Conservation (phyloP, 2,888 invertebrate species). For the Erannis defoliaria region DNA sequence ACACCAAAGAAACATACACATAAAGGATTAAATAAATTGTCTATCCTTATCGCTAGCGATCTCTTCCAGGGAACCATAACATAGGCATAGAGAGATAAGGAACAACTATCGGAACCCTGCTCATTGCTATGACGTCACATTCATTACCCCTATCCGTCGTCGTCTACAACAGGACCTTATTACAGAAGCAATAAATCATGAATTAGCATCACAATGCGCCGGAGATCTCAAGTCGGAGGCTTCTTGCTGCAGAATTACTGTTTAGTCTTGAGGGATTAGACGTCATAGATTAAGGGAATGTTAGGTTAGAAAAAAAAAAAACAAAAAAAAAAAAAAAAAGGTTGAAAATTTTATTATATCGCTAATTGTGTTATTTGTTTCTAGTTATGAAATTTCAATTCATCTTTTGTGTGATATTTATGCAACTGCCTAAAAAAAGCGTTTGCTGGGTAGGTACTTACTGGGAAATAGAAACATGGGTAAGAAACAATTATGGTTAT, state of each 20-base stretch:
- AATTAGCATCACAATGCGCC: constrained; percentile 72
- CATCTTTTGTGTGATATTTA: no score
- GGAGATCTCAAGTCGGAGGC: constrained; percentile 62
- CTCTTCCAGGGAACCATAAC: no score
- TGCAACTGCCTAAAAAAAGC: no score
- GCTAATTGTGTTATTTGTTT: no score
- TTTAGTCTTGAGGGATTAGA: constrained; percentile 48
- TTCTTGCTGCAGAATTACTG: constrained; percentile 67
- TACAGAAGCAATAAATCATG: constrained; percentile 52
- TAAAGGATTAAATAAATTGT: no score
- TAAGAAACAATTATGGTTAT: no score
- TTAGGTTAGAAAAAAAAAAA: no score
- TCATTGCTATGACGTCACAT: constrained; percentile 7
- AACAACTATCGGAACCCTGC: constrained; percentile 6
- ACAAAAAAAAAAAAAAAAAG: background rate
- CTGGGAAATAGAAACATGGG: no score
- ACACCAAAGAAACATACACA: no score
- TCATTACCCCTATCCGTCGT: constrained; percentile 20
- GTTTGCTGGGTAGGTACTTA: no score
- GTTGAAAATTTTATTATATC: background rate
- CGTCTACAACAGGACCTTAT: constrained; percentile 39
- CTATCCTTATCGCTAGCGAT: no score
- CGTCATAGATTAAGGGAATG: constrained; percentile 35
- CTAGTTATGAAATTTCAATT: no score
- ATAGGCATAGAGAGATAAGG: background rate